A percentile compares a stretch with the other conserved stretches of the same genome.
phyloP scores from a whole-genome alignment of 1,140 invertebrate genomes.

The Ptiloglossa arizonensis region DNA sequence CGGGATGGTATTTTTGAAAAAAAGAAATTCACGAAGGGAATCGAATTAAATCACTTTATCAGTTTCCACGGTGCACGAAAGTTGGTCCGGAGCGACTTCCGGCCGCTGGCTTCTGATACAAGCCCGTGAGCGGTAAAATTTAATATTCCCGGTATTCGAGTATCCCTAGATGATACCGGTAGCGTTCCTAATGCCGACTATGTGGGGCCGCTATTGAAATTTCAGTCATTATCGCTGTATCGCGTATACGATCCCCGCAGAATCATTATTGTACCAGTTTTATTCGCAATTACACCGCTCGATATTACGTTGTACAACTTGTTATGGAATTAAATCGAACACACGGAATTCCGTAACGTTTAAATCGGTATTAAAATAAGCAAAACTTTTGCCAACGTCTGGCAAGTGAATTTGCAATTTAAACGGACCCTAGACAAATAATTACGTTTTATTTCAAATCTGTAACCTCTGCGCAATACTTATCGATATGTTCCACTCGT shows the following conservation, averaged over 20 bases:
- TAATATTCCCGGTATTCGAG: slow-evolving; percentile 48
- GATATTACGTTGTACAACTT: not conserved
- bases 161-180: slow-evolving; percentile 34
- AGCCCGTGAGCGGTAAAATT: slow-evolving; percentile 62
- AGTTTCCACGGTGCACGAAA: slow-evolving; percentile 2
- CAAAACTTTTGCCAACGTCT: too few species aligned
- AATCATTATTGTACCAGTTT: slow-evolving; percentile 7
- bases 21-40: not conserved
- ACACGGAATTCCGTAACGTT: not conserved
- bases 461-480: too few species aligned
- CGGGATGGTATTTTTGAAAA: not conserved
- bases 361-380: not conserved
- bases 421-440: too few species aligned
- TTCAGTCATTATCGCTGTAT: slow-evolving; percentile 31
- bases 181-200: slow-evolving; percentile 38
- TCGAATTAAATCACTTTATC: slow-evolving; percentile 29
- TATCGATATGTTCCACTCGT: too few species aligned
- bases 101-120: slow-evolving; percentile 39
- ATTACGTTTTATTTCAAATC: too few species aligned
- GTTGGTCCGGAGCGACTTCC: slow-evolving; percentile 30
- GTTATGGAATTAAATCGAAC: not conserved
- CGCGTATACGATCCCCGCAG: not conserved
- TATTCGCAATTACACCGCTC: slow-evolving; percentile 32
- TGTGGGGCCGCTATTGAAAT: slow-evolving; percentile 25
- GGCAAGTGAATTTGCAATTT: too few species aligned